These are phyloP conservation scores for Brachionus rotundiformis DNA, from an alignment of 1,140 invertebrate species.

Conservation along the genomic window DNA sequence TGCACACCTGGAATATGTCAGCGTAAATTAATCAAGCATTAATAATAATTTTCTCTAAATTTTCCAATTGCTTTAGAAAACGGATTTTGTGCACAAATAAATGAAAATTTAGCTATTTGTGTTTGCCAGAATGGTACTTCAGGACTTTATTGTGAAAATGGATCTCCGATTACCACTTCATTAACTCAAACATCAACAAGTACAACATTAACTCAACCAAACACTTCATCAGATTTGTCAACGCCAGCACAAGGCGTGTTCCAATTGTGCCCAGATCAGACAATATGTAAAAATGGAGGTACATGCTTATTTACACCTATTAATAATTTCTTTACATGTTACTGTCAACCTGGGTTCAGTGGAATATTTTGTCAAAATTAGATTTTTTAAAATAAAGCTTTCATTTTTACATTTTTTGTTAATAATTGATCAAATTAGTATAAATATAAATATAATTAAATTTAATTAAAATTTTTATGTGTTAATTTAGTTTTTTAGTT, in stretches of 20 bases:
- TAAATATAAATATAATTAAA: no score
- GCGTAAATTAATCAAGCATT: not conserved
- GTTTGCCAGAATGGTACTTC: not conserved
- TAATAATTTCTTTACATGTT: not conserved
- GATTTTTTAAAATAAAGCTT: no score
- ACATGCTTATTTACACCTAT: not conserved
- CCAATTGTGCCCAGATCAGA: not conserved
- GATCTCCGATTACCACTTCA: not conserved
- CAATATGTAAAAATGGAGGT: not conserved
- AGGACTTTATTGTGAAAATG: not conserved
- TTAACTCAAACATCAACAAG: not conserved
- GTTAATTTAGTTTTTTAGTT: no score
- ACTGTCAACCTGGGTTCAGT: not conserved
- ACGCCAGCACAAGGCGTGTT: not conserved
- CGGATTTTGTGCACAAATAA: not conserved
- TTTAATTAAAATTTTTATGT: no score
- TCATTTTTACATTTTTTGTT: no score
- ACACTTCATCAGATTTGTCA: not conserved
- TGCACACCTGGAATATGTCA: not conserved
- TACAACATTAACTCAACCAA: not conserved
- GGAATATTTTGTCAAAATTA: not conserved
- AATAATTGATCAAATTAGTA: no score
- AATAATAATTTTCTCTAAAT: not conserved
- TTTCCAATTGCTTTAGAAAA: not conserved
- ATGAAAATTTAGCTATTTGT: not conserved